A percentile compares a stretch with the other conserved stretches of the same genome.
Conservation (phyloP, 2,888 invertebrate genomes). For the Anorthoa munda region DNA sequence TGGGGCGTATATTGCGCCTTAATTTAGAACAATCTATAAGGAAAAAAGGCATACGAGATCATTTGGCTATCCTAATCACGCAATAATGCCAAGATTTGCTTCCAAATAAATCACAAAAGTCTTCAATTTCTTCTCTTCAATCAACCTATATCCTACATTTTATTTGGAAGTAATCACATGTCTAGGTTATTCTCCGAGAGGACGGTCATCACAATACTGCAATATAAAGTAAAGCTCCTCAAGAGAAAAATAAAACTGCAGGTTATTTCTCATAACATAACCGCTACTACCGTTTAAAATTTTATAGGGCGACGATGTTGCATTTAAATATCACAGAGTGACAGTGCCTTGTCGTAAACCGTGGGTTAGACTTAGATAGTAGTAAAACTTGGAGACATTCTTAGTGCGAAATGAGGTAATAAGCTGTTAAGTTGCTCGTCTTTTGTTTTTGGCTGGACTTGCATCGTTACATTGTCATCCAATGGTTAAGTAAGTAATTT, state of each 20-base stretch:
- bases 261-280: constrained; percentile 27
- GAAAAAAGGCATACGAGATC: no score
- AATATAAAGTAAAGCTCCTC: constrained; percentile 9
- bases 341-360: constrained; percentile 6
- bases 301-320: constrained; percentile 40
- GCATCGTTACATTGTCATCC: not conserved
- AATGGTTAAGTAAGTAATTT: no score
- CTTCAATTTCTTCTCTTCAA: no score
- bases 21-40: no score
- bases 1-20: no score
- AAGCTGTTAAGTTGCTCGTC: not conserved
- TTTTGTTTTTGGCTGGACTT: not conserved
- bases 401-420: not conserved
- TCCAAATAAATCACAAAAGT: no score
- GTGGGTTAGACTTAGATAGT: no score
- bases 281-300: constrained; percentile 35
- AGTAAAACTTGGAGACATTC: constrained; percentile 3
- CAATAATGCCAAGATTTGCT: no score
- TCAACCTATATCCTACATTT: no score
- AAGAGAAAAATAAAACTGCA: constrained; percentile 32
- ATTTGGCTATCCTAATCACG: no score
- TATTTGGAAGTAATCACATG: no score
- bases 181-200: not conserved
- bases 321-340: constrained; percentile 29
- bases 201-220: constrained; percentile 9